A percentile compares a stretch with the other conserved stretches of the same genome.
These are phyloP conservation scores for Dinocampus coccinellae DNA, from an alignment of 2,888 invertebrate genomes.

Conservation along the genomic window DNA sequence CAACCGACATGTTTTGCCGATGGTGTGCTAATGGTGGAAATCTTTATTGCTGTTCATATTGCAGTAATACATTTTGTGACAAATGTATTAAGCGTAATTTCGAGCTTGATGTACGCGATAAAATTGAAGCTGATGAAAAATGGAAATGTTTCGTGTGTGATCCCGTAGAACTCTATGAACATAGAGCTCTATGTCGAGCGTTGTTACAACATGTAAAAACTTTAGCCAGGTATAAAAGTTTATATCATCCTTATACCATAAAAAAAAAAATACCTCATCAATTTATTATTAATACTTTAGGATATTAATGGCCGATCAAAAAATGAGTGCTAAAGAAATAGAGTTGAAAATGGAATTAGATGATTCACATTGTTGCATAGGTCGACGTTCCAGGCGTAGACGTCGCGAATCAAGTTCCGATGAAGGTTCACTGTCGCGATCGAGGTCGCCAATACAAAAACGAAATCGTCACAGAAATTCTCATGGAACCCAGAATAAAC, in stretches of 20 bases:
- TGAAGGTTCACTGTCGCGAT: conserved; percentile 50
- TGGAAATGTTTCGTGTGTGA: conserved; percentile 86
- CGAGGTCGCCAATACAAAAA: conserved; percentile 42
- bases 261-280: not conserved
- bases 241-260: not conserved
- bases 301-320: conserved; percentile 55
- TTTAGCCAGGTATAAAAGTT: conserved; percentile 55
- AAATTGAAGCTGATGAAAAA: conserved; percentile 82
- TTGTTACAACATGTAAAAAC: conserved; percentile 74
- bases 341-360: conserved; percentile 62
- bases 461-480: conserved; percentile 29
- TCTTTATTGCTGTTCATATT: conserved; percentile 84
- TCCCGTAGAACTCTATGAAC: conserved; percentile 75
- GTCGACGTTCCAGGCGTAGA: conserved; percentile 51
- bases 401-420: conserved; percentile 57
- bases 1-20: conserved; percentile 84
- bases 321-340: conserved; percentile 52
- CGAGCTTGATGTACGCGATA: conserved; percentile 75
- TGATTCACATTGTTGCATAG: conserved; percentile 60
- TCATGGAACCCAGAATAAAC: conserved; percentile 1
- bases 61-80: conserved; percentile 72
- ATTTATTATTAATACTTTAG: conserved; percentile 43
- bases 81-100: conserved; percentile 83
- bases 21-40: conserved; percentile 88
- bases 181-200: conserved; percentile 81